Percentiles rank a stretch among this genome's conserved stretches.
Conservation (phyloP, 2,888 invertebrate genomes). For the Parapristionchus giblindavisi region DNA sequence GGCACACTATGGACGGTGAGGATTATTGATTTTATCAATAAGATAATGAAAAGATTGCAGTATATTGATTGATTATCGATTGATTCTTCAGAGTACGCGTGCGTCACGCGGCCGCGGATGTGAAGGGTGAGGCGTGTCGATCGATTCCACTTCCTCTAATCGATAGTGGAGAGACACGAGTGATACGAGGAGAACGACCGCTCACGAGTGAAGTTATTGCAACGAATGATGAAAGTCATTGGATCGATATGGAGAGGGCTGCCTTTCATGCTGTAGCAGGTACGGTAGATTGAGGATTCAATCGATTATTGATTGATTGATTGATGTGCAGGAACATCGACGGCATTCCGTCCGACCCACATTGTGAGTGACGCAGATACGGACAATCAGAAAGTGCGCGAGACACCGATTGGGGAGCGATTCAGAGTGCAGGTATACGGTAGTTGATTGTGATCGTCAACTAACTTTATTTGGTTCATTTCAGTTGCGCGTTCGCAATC, state of each 20-base stretch:
- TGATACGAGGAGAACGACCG: constrained; percentile 55
- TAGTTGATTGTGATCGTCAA: background rate
- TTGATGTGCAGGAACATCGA: constrained; percentile 36
- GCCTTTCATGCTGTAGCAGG: constrained; percentile 55
- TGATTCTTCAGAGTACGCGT: background rate
- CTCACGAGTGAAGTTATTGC: background rate
- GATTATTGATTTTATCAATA: background rate
- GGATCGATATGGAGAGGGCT: constrained; percentile 54
- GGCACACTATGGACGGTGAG: constrained; percentile 35
- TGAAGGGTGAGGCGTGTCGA: background rate
- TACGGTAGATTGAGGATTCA: background rate
- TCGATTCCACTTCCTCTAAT: constrained; percentile 35
- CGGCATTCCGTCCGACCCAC: constrained; percentile 49
- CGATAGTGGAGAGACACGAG: constrained; percentile 20
- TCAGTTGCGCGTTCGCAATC: constrained; percentile 50
- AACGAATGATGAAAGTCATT: constrained; percentile 40
- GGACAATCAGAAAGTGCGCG: constrained; percentile 52
- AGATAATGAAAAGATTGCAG: background rate
- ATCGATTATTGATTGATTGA: constrained; percentile 25
- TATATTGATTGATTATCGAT: background rate
- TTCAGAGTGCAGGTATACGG: constrained; percentile 50
- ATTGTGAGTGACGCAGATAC: constrained; percentile 52
- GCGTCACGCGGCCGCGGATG: constrained; percentile 7
- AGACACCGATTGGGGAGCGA: constrained; percentile 59
- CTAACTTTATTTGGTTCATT: background rate